Percentiles rank a stretch among this genome's conserved stretches.
phyloP scores from a whole-genome alignment of 2,113 vertebrate species.

The Puffinus mauretanicus region DNA sequence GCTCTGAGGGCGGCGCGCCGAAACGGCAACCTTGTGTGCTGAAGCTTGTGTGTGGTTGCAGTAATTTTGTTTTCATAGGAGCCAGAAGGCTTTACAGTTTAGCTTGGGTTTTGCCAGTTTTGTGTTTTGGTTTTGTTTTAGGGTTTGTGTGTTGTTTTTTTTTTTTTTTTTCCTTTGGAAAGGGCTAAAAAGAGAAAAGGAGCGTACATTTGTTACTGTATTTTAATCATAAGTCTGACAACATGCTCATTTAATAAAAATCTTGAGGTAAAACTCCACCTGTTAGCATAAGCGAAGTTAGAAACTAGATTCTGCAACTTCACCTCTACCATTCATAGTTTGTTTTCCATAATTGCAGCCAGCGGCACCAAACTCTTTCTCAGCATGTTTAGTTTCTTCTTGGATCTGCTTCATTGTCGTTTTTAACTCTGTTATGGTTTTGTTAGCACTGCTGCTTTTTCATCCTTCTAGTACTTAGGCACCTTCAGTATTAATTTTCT shows the following conservation, averaged over 20 bases:
- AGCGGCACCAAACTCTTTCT: not conserved
- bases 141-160: not conserved
- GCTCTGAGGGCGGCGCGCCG: constrained; percentile 46
- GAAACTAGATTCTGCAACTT: constrained; percentile 19
- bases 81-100: constrained; percentile 35
- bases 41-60: constrained; percentile 54
- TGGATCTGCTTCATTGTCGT: not conserved
- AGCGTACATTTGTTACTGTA: not conserved
- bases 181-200: not conserved
- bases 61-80: constrained; percentile 60
- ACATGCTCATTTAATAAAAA: constrained; percentile 9
- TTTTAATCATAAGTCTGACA: constrained; percentile 38
- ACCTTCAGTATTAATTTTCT: constrained; percentile 1
- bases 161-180: not conserved
- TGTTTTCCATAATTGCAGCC: constrained; percentile 46
- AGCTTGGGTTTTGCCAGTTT: constrained; percentile 15
- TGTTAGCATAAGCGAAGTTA: constrained; percentile 24
- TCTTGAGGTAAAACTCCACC: constrained; percentile 5
- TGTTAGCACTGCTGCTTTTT: constrained; percentile 23
- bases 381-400: constrained; percentile 28
- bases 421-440: constrained; percentile 33
- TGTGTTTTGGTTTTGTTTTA: not conserved
- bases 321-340: constrained; percentile 5
- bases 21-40: constrained; percentile 38
- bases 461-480: not conserved